Percentiles rank a stretch among this genome's conserved stretches.
These are phyloP conservation scores for Capromys pilorides DNA, from an alignment of 2,797 vertebrate genomes.

Conservation along the genomic window DNA sequence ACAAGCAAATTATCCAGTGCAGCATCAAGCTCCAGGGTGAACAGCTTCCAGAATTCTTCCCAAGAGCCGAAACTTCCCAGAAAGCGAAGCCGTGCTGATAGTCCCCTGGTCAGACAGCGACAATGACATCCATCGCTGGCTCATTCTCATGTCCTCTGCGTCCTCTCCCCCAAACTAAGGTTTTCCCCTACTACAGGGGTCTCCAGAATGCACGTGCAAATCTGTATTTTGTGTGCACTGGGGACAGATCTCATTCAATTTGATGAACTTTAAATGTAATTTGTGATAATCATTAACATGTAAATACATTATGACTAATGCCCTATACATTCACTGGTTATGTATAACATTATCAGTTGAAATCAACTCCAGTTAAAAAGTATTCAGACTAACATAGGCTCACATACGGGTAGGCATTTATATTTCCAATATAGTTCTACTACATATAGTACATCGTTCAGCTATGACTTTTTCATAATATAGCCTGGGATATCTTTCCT, in stretches of 20 bases:
- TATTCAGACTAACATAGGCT: not conserved
- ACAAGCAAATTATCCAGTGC: not conserved
- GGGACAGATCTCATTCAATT: not conserved
- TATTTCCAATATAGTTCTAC: not conserved
- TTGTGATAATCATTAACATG: not conserved
- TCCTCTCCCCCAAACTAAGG: not conserved
- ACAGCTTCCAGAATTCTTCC: not conserved
- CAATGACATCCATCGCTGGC: not conserved
- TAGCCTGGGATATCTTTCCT: not conserved
- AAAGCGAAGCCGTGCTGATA: not conserved
- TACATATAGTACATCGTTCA: not conserved
- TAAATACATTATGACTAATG: not conserved
- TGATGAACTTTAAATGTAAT: not conserved
- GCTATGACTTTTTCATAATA: not conserved
- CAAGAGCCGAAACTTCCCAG: not conserved
- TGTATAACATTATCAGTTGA: not conserved
- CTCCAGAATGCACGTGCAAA: not conserved
- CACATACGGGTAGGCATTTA: not conserved
- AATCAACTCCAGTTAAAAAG: not conserved
- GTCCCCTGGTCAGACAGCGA: too few species aligned
- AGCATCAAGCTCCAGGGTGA: not conserved
- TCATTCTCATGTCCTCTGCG: not conserved
- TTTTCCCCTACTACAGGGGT: not conserved
- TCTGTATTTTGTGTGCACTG: not conserved
- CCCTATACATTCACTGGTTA: not conserved